Evolutionary conservation across 2,113 vertebrate species (phyloP), one percentile per base, ranked within the genome.

Genomic region (Gadus macrocephalus): DNA sequence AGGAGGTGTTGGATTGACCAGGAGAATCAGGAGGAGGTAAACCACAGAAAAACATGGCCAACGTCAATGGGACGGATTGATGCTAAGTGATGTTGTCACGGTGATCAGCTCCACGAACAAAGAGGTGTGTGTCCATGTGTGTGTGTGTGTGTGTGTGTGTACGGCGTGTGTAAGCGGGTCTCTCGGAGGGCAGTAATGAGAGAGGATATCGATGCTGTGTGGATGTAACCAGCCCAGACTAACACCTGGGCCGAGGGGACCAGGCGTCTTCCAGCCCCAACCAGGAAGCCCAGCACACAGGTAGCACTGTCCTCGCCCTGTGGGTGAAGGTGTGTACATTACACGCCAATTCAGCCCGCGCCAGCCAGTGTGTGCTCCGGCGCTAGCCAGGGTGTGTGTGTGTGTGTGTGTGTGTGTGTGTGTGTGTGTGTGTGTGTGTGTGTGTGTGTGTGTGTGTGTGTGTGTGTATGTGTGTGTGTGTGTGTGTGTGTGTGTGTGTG

Each of bases 161-260:
- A 68, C 73, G 66, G 66, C 49, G 75, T 62, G 62, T 77, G 63
- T 78, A 70, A 76, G 75, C 53, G 66, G 56, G 64, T 73, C 71
- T 85, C 88, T 89, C 89, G 89, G 82, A 71, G 76, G 66, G 79
- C 74, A 68, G 87, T 90, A 89, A 90, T 90, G 82, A 86, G 85
- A 88, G 84, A 83, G 89, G 89, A 90, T 89, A 89, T 87, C 87
- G 88, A 84, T 87, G 85, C 81, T 73, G 84, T 85, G 84, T 78
- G 86, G 86, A 82, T 85, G 84, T 90, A 91, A 91, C 90, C 89
- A 87, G 82, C 85, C 85, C 77, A 15, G 83, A 81, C 86, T 77
- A 87, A 90, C 83, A 85, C 78, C 78, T 79, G 76, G 83, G 85
- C 81, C 86, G 82, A 81, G 84, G 83, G 83, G 73, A 71, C 53